Evolutionary conservation across 2,797 vertebrate genomes (phyloP).

Genomic region (Vireo griseus): DNA sequence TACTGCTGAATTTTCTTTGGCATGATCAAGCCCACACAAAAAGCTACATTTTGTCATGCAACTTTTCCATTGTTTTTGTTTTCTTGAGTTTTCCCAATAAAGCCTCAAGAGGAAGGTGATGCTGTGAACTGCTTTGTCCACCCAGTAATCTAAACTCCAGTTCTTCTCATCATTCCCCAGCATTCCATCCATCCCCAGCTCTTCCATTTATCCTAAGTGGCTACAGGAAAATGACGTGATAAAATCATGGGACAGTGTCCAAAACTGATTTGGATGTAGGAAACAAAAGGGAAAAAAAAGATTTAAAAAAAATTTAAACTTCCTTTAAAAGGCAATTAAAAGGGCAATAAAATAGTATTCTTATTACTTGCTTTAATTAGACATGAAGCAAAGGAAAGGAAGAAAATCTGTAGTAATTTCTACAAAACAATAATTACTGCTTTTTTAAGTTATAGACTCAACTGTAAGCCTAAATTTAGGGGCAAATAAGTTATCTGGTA

Average conservation of each 20-base stretch:
- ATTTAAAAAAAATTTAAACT: background rate
- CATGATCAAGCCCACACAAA: background rate
- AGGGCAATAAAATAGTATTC: background rate
- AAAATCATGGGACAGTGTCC: background rate
- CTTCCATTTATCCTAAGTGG: background rate
- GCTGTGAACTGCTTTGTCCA: background rate
- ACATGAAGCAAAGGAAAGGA: rapidly evolving
- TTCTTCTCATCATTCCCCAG: background rate
- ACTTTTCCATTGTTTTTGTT: background rate
- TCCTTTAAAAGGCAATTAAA: background rate
- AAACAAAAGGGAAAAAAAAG: background rate
- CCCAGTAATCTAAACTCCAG: background rate
- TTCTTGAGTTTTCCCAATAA: background rate
- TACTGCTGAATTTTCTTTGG: background rate
- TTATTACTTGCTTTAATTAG: background rate
- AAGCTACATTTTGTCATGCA: background rate
- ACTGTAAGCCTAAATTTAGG: background rate
- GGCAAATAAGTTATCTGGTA: background rate
- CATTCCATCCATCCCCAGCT: background rate
- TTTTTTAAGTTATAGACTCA: background rate
- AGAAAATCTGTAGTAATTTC: background rate
- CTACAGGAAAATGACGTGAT: background rate
- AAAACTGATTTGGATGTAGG: background rate
- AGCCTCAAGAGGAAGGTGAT: background rate
- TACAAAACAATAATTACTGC: background rate